Base-by-base conservation (phyloP, 1,140 invertebrate species). In the Drosophila eugracilis region DNA sequence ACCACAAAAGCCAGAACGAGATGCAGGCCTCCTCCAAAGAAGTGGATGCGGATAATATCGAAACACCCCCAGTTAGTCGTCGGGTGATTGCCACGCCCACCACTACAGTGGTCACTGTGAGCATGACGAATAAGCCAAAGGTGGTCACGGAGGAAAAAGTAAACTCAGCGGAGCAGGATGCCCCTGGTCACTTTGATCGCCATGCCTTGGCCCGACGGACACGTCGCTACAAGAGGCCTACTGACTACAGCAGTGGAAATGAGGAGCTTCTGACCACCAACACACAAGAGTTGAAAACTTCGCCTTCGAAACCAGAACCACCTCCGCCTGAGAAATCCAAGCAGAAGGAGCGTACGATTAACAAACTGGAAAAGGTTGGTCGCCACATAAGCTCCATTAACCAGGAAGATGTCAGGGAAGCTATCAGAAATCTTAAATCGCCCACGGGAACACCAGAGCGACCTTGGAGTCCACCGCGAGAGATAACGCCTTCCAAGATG, bases 1-100 rank as follows among this genome's bases (percentile, higher is more conserved):
- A 78, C 53, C 78, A 72, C 74, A 86, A 75, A 63, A 89, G 50
- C 62, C 78, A 69, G 63, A 94, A 86, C 78, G 92, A 75, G 90
- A 94, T 70, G 92, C 92, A 79, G 72, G 65, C 39, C 3, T 59
- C 65, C 10, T 95, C 95, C 81, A 95, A 96, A 21, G 96, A 97
- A 86, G 97, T 97, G 9, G 97, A 98, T 90, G 96, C 96, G 3
- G 97, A 98, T 72, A 98, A 98, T 73, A 96, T 97, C 14, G 96
- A 97, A 93, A 97, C 97, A 4, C 96, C 97, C 4, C 96, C 96
- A 1, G 95, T 95, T 0, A 95, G 95, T 9, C 93, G 96, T 53
- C 94, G 95, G 79, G 90, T 86, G 42, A 92, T 93, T 2, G 92
- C 93, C 70, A 84, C 76, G 21, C 63, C 81, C 44, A 91, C 58